A percentile compares a stretch with the other conserved stretches of the same genome.
These are phyloP conservation scores for Erebia ligea DNA, from an alignment of 2,888 invertebrate species.

Conservation along the genomic window DNA sequence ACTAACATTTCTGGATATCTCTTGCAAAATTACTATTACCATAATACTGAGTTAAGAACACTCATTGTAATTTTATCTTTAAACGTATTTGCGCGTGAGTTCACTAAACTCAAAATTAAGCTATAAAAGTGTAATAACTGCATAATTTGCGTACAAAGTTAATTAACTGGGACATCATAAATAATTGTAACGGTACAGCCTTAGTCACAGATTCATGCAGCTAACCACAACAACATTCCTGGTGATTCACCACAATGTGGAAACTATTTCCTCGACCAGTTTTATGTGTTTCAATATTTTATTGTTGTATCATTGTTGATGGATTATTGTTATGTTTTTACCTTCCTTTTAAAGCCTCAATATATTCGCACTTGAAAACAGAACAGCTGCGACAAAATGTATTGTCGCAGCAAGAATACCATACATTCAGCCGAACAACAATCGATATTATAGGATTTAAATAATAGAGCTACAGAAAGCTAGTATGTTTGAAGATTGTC, in stretches of 20 bases:
- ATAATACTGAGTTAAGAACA: background rate
- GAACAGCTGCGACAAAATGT: too few relatives aligned
- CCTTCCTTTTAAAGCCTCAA: background rate
- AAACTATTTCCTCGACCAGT: slow-evolving; percentile 11
- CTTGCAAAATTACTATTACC: too few relatives aligned
- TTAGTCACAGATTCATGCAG: slow-evolving; percentile 18
- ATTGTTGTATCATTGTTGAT: background rate
- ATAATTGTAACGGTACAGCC: slow-evolving; percentile 10
- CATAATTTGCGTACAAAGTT: background rate
- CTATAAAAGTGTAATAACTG: background rate
- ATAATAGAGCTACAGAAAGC: background rate
- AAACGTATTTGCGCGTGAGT: background rate
- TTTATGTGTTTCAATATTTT: slow-evolving; percentile 14
- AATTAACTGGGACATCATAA: slow-evolving; percentile 8
- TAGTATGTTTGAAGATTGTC: background rate
- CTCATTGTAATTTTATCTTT: background rate
- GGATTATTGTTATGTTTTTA: slow-evolving; percentile 1
- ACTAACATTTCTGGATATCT: too few relatives aligned
- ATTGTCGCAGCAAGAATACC: too few relatives aligned
- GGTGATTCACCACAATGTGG: slow-evolving; percentile 18
- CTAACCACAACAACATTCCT: slow-evolving; percentile 19
- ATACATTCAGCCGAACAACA: too few relatives aligned
- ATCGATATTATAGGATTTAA: too few relatives aligned
- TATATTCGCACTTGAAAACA: background rate
- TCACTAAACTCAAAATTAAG: background rate